Base-by-base conservation (phyloP, 2,113 vertebrate species). In the Perca fluviatilis region DNA sequence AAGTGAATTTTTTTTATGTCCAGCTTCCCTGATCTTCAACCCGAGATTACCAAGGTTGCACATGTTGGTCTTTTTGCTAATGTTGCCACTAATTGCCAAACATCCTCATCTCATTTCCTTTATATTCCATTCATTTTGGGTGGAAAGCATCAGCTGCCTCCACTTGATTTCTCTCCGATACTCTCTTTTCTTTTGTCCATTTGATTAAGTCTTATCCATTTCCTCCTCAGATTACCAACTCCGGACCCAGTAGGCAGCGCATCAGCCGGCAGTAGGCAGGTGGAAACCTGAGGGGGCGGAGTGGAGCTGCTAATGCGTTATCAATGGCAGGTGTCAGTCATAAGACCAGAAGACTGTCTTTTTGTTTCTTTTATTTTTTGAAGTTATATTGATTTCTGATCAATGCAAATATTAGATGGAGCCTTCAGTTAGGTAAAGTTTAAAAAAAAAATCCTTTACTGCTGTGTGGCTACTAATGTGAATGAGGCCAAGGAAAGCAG, bases 171-270 rank as follows among this genome's bases (percentile, higher is more conserved):
- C 79, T 74, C 80, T 83, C 64, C 46, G 64, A 93, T 92, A 92
- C 88, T 74, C 76, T 74, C 58, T 86, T 83, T 78, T 78, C 85
- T 74, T 73, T 85, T 50, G 79, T 90, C 67, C 84, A 89, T 94
- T 92, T 94, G 90, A 95, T 95, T 94, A 95, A 92, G 73, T 76
- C 56, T 81, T 64, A 64, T 93, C 81, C 92, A 93, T 95, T 94
- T 95, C 93, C 94, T 94, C 84, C 84, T 36, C 90, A 95, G 95
- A 96, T 93, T 96, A 96, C 92, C 95, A 96, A 89, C 95, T 95
- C 91, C 94, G 95, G 90, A 96, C 95, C 69, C 95, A 96, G 93
- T 96, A 93, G 91, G 91, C 88, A 40, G 91, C 77, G 72, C 86
- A 62, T 82, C 74, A 76, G 83, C 89, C 64, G 50, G 82, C 74